Base-by-base conservation (phyloP, 2,113 vertebrate genomes). In the Daboia siamensis region DNA sequence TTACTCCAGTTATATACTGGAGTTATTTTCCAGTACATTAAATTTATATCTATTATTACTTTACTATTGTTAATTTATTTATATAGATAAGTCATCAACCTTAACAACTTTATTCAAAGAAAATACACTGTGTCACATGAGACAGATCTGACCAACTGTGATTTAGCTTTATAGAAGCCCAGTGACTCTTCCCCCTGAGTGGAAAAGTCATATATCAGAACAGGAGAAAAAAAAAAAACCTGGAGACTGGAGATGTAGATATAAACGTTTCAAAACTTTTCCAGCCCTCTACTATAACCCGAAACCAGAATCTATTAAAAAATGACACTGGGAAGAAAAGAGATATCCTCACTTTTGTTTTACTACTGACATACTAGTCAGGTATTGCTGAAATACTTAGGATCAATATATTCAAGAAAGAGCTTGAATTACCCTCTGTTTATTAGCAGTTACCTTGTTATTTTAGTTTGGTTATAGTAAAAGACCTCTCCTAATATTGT, bases 401-500 rank as follows among this genome's bases (percentile, higher is more conserved):
- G 74, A 80, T 39, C 17, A 44, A 80, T 80, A 80, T 80, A 80
- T 21, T 80, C 33, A 21, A 80, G 33, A 80, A 80, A 1, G 33
- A 80, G 33, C 7, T 80, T 80, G 33, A 44, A 80, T 80, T 44
- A 17, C 7, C 7, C 74, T 64, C 89, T 64, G 87, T 54, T 69
- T 39, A 11, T 90, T 23, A 52, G 59, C 54, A 55, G 46, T 90
- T 86, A 97, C 97, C 97, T 97, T 94, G 94, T 92, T 93, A 93
- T 97, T 94, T 96, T 97, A 69, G 87, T 94, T 94, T 97, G 94
- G 55, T 90, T 95, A 90, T 96, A 91, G 64, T 97, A 93, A 23
- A 97, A 94, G 26, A 97, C 93, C 3, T 96, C 95, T 94, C 97
- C 97, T 92, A 98, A 95, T 91, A 97, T 93, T 8, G 97, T 97